Base-by-base conservation (phyloP, 1,140 invertebrate species). In the Conopomorpha cramerella region DNA sequence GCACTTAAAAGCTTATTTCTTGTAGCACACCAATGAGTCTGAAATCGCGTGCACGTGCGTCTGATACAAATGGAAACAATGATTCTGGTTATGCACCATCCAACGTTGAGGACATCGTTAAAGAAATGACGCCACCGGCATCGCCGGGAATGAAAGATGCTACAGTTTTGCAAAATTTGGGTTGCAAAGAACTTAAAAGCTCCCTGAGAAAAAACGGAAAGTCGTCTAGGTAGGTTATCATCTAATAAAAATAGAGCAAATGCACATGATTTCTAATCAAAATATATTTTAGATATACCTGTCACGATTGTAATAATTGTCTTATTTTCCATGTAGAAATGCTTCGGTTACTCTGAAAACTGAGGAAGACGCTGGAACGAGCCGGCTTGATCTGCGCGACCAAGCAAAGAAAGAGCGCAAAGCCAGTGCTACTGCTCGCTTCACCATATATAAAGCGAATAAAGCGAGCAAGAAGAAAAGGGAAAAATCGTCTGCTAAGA, bases 381-480 rank as follows among this genome's bases (percentile, higher is more conserved):
- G 68, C 33, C 51, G 54, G 16, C 60, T 55, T 12, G 67, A 72
- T 30, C 48, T 66, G 2, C 51, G 58, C 17, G 67, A 72, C 12
- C 63, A 62, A 1, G 65, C 65, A 2, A 89, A 89, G 59, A 89
- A 90, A 54, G 86, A 89, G 40, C 78, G 83, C 26, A 89, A 88
- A 62, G 82, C 85, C 2, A 72, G 66, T 19, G 78, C 80, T 0
- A 84, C 83, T 2, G 85, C 86, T n/a, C 83, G 91, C 51, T 94
- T 95, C 70, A 93, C 91, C 38, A 93, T 95, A 60, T 93, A 93
- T 67, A 94, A 93, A 76, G 89, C 92, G 13, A 92, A 93, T 77
- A 95, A 96, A 78, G 91, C 91, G n/a, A 94, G 91, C 61, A 87
- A 89, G 68, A 96, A 92, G 82, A 96, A 95, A 81, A 83, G 92